phyloP scores from a whole-genome alignment of 2,113 vertebrate genomes.

The human region GRCh38 chrX:27461501-27462000 shows the following conservation, averaged over 20 bases:
- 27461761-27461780: conserved; percentile 94
- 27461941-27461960: conserved; percentile 93
- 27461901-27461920: conserved; percentile 95
- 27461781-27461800: conserved; percentile 93
- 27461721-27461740: conserved; percentile 96
- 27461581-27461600: conserved; percentile 94
- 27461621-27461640: conserved; percentile 94
- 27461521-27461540: conserved; percentile 94
- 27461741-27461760: conserved; percentile 97
- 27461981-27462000: conserved; percentile 92
- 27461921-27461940: conserved; percentile 92
- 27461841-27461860: conserved; percentile 90
- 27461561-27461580: conserved; percentile 96
- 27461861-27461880: conserved; percentile 92
- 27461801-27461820: conserved; percentile 86
- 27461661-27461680: conserved; percentile 92
- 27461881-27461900: conserved; percentile 97
- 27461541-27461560: conserved; percentile 95
- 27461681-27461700: conserved; percentile 97
- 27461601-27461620: conserved; percentile 96
- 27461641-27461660: conserved; percentile 97
- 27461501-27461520: conserved; percentile 96
- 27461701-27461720: conserved; percentile 95
- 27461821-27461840: conserved; percentile 86
- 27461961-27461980: conserved; percentile 91